These are phyloP conservation scores for Eremophila alpestris DNA, from an alignment of 2,797 vertebrate genomes.

Conservation along the genomic window DNA sequence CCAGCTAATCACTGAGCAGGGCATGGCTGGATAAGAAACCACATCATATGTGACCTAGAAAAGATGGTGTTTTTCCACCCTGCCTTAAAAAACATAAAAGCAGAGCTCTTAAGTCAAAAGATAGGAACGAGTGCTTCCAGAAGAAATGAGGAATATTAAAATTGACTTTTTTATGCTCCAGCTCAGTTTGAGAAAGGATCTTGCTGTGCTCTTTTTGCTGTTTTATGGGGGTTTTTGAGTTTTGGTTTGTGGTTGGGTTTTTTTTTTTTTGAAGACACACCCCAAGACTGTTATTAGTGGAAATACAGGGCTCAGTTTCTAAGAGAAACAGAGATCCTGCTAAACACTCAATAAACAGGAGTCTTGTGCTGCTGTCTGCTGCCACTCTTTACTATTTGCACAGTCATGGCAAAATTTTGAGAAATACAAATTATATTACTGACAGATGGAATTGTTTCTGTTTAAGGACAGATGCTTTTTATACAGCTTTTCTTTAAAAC, in stretches of 20 bases:
- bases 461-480: neutral
- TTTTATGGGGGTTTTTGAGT: neutral
- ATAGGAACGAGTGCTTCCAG: neutral
- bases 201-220: neutral
- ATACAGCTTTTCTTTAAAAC: neutral
- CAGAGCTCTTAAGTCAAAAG: neutral
- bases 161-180: neutral
- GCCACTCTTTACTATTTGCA: neutral
- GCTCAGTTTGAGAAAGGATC: neutral
- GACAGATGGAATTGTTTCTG: neutral
- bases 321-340: neutral
- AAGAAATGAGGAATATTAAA: constrained; percentile 6
- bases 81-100: constrained; percentile 13
- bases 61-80: neutral
- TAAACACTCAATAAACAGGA: neutral
- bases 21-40: neutral
- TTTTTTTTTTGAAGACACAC: neutral
- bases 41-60: constrained; percentile 21
- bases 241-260: neutral
- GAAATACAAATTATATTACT: neutral
- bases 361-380: neutral
- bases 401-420: neutral
- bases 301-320: neutral
- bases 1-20: neutral
- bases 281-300: neutral